phyloP scores from a whole-genome alignment of 2,888 invertebrate species.

The Scaptodrosophila latifasciaeformis region DNA sequence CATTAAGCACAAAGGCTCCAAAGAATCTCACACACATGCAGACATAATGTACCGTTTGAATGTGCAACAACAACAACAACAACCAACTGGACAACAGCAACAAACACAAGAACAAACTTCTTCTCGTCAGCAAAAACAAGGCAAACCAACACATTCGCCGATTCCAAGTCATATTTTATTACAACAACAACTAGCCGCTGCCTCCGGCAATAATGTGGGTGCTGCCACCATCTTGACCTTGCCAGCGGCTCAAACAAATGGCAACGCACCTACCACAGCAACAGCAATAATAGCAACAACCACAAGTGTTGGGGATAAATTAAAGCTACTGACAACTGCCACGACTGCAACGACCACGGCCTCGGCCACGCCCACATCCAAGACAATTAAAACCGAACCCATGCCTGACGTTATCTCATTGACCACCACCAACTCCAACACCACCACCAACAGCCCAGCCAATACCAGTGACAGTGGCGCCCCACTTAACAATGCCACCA shows the following conservation, averaged over 20 bases:
- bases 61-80: conserved; percentile 64
- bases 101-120: conserved; percentile 38
- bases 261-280: conserved; percentile 24
- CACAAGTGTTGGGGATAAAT: conserved; percentile 58
- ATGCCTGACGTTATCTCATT: conserved; percentile 70
- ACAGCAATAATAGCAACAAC: conserved; percentile 22
- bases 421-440: conserved; percentile 32
- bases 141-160: conserved; percentile 19
- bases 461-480: conserved; percentile 25
- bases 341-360: conserved; percentile 1
- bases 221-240: conserved; percentile 40
- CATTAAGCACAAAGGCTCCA: conserved; percentile 27
- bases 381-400: conserved; percentile 73
- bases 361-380: conserved; percentile 37
- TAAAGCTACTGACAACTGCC: conserved; percentile 70
- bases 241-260: conserved; percentile 44
- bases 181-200: conserved; percentile 67
- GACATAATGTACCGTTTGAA: conserved; percentile 74
- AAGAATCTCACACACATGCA: conserved; percentile 62
- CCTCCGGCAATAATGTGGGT: conserved; percentile 32
- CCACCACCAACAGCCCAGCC: conserved; percentile 15
- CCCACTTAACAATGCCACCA: background rate
- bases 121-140: conserved; percentile 41
- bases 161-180: conserved; percentile 58
- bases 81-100: conserved; percentile 38